Conservation (phyloP, 2,888 invertebrate species). For the Chironomus riparius region DNA sequence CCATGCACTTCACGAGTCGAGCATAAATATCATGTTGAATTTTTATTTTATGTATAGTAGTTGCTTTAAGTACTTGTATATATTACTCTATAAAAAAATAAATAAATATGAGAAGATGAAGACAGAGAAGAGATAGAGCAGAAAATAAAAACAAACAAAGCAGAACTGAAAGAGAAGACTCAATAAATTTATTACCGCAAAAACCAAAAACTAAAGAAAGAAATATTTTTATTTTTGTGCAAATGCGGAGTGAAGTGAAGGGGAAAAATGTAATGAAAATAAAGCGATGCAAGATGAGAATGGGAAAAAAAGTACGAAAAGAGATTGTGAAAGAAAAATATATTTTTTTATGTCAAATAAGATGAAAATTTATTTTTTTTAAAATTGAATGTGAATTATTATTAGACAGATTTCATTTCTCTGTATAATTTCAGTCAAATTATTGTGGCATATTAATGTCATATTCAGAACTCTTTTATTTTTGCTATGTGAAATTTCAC, state of each 20-base stretch:
- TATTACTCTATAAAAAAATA: background rate
- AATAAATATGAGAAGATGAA: background rate
- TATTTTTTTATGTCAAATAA: too few relatives aligned
- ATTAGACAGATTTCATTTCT: too few relatives aligned
- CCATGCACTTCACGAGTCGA: background rate
- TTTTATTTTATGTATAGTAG: background rate
- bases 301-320: too few relatives aligned
- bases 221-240: background rate
- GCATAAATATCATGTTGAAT: background rate
- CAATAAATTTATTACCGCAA: background rate
- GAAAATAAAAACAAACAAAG: background rate
- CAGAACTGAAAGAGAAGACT: background rate
- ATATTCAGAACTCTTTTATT: too few relatives aligned
- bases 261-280: background rate
- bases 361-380: too few relatives aligned
- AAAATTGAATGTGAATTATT: too few relatives aligned
- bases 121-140: background rate
- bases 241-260: background rate
- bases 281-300: background rate
- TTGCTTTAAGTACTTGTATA: background rate
- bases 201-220: background rate
- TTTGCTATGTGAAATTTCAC: too few relatives aligned
- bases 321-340: too few relatives aligned
- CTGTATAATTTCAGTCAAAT: too few relatives aligned
- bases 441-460: too few relatives aligned